Evolutionary conservation across 2,888 invertebrate genomes (phyloP), one percentile per base, ranked within the genome.

Genomic region (Protonemura montana): DNA sequence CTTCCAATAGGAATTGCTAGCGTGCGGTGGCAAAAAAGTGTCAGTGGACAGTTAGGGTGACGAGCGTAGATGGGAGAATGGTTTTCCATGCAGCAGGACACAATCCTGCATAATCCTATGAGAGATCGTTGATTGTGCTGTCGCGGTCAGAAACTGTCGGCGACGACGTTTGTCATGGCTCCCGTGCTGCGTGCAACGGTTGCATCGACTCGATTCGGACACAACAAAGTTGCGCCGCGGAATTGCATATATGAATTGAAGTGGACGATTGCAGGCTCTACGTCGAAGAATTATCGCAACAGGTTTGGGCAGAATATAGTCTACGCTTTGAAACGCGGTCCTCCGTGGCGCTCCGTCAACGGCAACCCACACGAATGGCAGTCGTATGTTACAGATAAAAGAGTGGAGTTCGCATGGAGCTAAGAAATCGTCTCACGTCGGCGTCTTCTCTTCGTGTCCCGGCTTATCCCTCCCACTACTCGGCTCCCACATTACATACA

Each of bases 61-160:
- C 35, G 26, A 83, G 35, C n/a, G 25, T 26, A 42, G 35, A 83
- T 83, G 30, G 82, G 82, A 41, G 82, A 83, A 83, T 83, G 82
- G 41, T 21, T 83, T 42, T 16, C 26, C 78, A 26, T 35, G 35
- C 5, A 10, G 10, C 35, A 3, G n/a, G 13, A 78, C 78, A 78
- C 78, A 78, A 28, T 41, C 41, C 25, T 41, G 82, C 28, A 84
- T 84, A 84, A 84, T 84, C 84, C 76, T 27, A 84, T 84, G 84
- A 84, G 76, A 59, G 84, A 84, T 84, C 29, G 84, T 26, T 26
- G 59, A 84, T 84, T 84, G 84, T 84, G 28, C 76, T 84, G 84
- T 84, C 84, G n/a, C 21, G 83, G 59, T 59, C 59, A 59, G 59
- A 59, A 59, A 59, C 41, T 30, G 27, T 81, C 6, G 28, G n/a